A percentile compares a stretch with the other conserved stretches of the same genome.
Conservation (phyloP, 2,888 invertebrate genomes). For the Drosophila meridiana region DNA sequence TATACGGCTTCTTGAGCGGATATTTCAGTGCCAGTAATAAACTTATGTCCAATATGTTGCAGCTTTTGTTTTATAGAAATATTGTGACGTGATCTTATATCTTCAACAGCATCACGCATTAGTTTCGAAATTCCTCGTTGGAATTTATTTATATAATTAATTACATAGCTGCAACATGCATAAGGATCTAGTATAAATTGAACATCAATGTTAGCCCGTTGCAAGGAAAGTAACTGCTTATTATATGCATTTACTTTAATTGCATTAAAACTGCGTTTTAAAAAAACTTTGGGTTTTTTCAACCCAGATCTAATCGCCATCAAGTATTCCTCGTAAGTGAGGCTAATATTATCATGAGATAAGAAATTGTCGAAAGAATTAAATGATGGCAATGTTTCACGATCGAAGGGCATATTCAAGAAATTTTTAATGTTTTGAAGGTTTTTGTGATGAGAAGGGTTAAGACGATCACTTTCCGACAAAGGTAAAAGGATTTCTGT, state of each 20-base stretch:
- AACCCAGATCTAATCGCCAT: background rate
- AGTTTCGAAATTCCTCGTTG: background rate
- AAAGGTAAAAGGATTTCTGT: background rate
- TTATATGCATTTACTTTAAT: background rate
- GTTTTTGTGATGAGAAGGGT: background rate
- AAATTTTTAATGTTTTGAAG: background rate
- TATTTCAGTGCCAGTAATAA: no score
- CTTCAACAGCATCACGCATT: background rate
- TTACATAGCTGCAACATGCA: background rate
- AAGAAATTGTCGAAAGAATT: background rate
- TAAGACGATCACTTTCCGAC: background rate
- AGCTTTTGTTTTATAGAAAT: background rate
- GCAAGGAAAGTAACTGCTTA: background rate
- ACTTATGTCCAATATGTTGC: no score
- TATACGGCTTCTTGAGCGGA: no score
- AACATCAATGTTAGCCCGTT: background rate
- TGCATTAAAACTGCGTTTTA: background rate
- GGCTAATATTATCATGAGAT: background rate
- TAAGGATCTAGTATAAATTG: no score
- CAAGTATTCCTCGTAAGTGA: background rate
- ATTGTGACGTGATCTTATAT: background rate
- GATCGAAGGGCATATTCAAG: background rate
- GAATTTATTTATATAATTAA: slow-evolving; percentile 1
- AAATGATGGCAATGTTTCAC: background rate
- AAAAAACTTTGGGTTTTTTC: background rate